Evolutionary conservation across 2,888 invertebrate genomes (phyloP).

Genomic region (Linnaemya vulpina): DNA sequence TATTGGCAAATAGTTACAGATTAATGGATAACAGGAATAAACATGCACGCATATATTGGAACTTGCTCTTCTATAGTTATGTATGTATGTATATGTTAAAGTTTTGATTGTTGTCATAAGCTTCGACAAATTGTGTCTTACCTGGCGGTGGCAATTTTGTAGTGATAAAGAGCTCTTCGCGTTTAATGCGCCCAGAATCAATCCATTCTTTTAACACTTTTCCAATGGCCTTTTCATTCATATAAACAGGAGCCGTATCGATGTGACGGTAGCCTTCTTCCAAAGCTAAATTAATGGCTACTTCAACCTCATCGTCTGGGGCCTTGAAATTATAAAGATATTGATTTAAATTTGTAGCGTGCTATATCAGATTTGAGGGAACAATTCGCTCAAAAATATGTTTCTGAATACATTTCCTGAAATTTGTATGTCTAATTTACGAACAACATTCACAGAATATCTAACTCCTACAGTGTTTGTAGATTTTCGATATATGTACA

Average conservation of each 20-base stretch:
- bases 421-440: too few relatives aligned
- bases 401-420: too few relatives aligned
- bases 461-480: too few relatives aligned
- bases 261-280: constrained; percentile 92
- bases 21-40: too few relatives aligned
- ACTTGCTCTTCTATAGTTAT: too few relatives aligned
- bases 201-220: constrained; percentile 89
- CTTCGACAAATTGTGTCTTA: constrained; percentile 74
- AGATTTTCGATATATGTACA: too few relatives aligned
- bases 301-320: constrained; percentile 87
- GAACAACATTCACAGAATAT: too few relatives aligned
- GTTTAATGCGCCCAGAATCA: constrained; percentile 86
- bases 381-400: too few relatives aligned
- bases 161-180: constrained; percentile 92
- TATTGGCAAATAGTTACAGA: too few relatives aligned
- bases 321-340: constrained; percentile 83
- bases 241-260: constrained; percentile 90
- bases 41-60: too few relatives aligned
- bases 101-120: too few relatives aligned
- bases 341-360: background rate
- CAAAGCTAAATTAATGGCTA: constrained; percentile 88
- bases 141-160: constrained; percentile 90
- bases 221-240: constrained; percentile 90
- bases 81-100: too few relatives aligned
- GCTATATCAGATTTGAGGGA: background rate